A percentile compares a stretch with the other conserved stretches of the same genome.
Conservation (phyloP, 2,888 invertebrate species). For the Pegoplata infirma region DNA sequence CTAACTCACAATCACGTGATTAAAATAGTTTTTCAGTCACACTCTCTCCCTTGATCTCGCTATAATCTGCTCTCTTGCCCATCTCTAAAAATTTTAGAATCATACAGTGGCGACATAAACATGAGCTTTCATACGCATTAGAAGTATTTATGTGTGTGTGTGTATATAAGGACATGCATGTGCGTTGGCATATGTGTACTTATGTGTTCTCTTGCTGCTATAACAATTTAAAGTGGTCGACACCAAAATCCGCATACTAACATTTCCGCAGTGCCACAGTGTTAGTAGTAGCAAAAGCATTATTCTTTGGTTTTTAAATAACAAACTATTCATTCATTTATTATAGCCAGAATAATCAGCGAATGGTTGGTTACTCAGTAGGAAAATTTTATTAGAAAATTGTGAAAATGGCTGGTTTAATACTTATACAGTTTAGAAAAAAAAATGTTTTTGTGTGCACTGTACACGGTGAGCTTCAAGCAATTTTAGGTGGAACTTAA, state of each 20-base stretch:
- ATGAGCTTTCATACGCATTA: slow-evolving; percentile 50
- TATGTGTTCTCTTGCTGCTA: not conserved
- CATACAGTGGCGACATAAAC: slow-evolving; percentile 46
- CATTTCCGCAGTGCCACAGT: slow-evolving; percentile 38
- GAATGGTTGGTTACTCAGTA: too few relatives aligned
- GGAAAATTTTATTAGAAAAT: not conserved
- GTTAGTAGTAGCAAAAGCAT: slow-evolving; percentile 16
- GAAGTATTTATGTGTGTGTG: slow-evolving; percentile 9
- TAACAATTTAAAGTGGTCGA: slow-evolving; percentile 56
- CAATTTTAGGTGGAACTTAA: too few relatives aligned
- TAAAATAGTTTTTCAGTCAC: too few relatives aligned
- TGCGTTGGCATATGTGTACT: not conserved
- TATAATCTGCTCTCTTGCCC: too few relatives aligned
- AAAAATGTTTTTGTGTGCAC: too few relatives aligned
- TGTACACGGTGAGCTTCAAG: too few relatives aligned
- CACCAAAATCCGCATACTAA: slow-evolving; percentile 49
- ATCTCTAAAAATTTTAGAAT: too few relatives aligned
- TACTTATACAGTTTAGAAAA: too few relatives aligned
- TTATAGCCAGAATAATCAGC: not conserved
- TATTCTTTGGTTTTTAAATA: slow-evolving; percentile 24
- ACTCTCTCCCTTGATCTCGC: too few relatives aligned
- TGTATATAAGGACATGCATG: not conserved
- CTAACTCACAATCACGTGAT: too few relatives aligned
- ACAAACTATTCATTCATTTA: slow-evolving; percentile 14
- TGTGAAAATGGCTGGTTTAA: too few relatives aligned